Percentiles rank a stretch among this genome's conserved stretches.
Evolutionary conservation across 2,888 invertebrate species (phyloP).

Genomic region (Standfussiana lucernea): DNA sequence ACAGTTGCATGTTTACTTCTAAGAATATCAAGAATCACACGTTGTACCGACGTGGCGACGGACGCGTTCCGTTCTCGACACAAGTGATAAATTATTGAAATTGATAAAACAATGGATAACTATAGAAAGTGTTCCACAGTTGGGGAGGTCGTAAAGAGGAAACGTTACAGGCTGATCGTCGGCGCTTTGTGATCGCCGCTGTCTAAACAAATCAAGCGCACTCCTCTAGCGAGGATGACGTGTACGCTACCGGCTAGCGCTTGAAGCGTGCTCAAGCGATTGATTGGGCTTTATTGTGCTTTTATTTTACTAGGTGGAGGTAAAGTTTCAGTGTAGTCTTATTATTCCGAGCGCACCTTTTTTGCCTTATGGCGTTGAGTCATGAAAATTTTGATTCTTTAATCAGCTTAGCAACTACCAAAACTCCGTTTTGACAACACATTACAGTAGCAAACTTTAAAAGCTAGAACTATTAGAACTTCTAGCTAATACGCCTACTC

Average conservation of each 20-base stretch:
- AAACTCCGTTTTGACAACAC: too few species aligned
- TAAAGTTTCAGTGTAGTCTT: constrained; percentile 17
- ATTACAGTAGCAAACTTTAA: not conserved
- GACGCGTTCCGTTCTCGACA: constrained; percentile 85
- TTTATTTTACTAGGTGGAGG: constrained; percentile 40
- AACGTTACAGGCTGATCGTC: constrained; percentile 83
- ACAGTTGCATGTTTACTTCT: constrained; percentile 75
- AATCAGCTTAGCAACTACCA: not conserved
- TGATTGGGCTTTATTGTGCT: constrained; percentile 51
- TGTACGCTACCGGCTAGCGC: constrained; percentile 61
- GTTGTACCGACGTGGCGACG: constrained; percentile 80
- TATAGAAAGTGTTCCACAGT: constrained; percentile 88
- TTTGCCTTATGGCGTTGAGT: not conserved
- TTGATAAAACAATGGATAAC: constrained; percentile 89
- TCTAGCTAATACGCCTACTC: not conserved
- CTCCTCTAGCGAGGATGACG: constrained; percentile 67
- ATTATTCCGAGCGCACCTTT: constrained; percentile 5
- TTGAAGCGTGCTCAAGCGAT: constrained; percentile 68
- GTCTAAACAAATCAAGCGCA: constrained; percentile 86
- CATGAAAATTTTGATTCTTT: not conserved
- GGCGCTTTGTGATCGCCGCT: constrained; percentile 86
- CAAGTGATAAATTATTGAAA: constrained; percentile 89
- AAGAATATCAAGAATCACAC: constrained; percentile 81
- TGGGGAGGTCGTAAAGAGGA: constrained; percentile 89
- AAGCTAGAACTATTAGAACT: not conserved